Evolutionary conservation across 2,888 invertebrate genomes (phyloP), one percentile per base, ranked within the genome.

Genomic region (Keiferia lycopersicella): DNA sequence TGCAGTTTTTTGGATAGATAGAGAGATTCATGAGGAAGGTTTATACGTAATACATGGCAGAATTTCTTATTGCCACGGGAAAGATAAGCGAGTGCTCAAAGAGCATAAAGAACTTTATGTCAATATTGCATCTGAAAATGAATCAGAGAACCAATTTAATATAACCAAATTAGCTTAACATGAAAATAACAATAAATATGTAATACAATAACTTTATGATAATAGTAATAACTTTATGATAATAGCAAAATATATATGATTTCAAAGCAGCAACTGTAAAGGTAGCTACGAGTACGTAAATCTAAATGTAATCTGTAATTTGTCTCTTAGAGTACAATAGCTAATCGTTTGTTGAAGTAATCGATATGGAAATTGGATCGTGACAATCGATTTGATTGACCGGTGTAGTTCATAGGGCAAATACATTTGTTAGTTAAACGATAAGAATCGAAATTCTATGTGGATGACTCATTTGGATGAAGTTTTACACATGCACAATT

Each of bases 251-350:
- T 62, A 22, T 30, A 30, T 16, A 6, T 11, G 6, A 12, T 30
- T 18, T 30, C n/a, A 10, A 57, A 14, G n/a, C 14, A n/a, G 18
- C 38, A 30, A 50, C 50, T 39, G 61, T 26, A 45, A 22, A 34
- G 12, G 39, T 18, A 48, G 12, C 34, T 20, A 53, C 64, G n/a
- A 45, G 62, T 57, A 60, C 12, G 60, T 66, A 64, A 66, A 62
- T 66, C 66, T 62, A 30, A 16, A 50, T 26, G 45, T 56, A 64
- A 61, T 57, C 20, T 64, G 62, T 60, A 65, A 65, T 65, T 67
- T 67, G 64, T 57, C 63, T 4, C 34, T 45, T 22, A 53, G 62
- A 64, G n/a, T 53, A 61, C 59, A 64, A 57, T 64, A 14, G 30
- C 45, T 51, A 64, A 62, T 53, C 61, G 61, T 64, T 58, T 63